A percentile compares a stretch with the other conserved stretches of the same genome.
phyloP scores from a whole-genome alignment of 1,140 invertebrate genomes.

The Epicauta chinensis region DNA sequence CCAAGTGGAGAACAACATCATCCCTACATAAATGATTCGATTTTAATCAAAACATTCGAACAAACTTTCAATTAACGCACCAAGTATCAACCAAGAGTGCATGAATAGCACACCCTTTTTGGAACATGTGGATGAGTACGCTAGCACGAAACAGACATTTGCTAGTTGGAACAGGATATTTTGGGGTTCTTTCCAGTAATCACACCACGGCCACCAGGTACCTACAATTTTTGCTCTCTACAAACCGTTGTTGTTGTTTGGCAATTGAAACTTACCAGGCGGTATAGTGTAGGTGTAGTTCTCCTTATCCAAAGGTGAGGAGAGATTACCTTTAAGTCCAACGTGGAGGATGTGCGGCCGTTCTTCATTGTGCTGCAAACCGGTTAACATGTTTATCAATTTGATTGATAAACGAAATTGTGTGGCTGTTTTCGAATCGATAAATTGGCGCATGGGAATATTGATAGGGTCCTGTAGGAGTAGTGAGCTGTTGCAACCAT shows the following conservation, averaged over 20 bases:
- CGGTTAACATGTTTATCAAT: constrained; percentile 2
- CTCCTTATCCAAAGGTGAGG: constrained; percentile 33
- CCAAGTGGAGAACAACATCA: constrained; percentile 78
- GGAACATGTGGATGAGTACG: constrained; percentile 69
- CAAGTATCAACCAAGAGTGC: constrained; percentile 70
- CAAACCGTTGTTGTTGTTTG: neutral
- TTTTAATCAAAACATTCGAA: neutral
- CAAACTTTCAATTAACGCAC: constrained; percentile 47
- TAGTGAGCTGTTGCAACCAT: too few relatives aligned
- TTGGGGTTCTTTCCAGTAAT: constrained; percentile 59
- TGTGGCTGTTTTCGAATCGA: too few relatives aligned
- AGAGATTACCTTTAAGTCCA: constrained; percentile 29
- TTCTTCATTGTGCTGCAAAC: constrained; percentile 34
- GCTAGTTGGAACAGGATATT: constrained; percentile 65
- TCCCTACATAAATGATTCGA: constrained; percentile 53
- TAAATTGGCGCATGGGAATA: too few relatives aligned
- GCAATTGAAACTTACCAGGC: constrained; percentile 27
- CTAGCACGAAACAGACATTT: constrained; percentile 68
- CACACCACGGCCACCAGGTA: constrained; percentile 59
- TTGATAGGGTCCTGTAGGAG: too few relatives aligned
- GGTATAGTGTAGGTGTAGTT: constrained; percentile 38
- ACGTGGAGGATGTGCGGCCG: constrained; percentile 33
- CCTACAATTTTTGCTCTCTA: constrained; percentile 39
- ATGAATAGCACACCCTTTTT: constrained; percentile 74
- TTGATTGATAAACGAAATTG: too few relatives aligned